Percentiles rank a stretch among this genome's conserved stretches.
Conservation (phyloP, 2,113 vertebrate species). For the Pithys albifrons region DNA sequence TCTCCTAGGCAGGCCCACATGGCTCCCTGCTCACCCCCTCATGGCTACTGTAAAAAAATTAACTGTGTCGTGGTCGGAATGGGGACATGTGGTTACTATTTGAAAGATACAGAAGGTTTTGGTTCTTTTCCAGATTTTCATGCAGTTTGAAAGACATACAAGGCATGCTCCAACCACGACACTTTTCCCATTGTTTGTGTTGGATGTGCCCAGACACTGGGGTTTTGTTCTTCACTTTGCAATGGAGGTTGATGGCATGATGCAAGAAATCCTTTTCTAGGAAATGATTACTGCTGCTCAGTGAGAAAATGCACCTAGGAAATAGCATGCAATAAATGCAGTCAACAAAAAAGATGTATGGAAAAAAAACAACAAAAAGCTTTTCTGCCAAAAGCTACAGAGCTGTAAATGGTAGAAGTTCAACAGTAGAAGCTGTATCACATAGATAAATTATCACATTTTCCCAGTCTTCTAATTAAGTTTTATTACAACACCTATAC, state of each 20-base stretch:
- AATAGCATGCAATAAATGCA: neutral
- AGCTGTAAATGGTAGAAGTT: neutral
- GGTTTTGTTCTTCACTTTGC: neutral
- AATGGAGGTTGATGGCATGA: fast-evolving
- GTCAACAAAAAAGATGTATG: neutral
- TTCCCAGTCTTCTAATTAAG: neutral
- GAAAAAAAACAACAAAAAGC: neutral
- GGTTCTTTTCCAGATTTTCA: neutral
- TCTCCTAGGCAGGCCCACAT: neutral
- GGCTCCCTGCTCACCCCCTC: neutral
- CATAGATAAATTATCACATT: neutral
- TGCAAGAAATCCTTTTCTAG: neutral
- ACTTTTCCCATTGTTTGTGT: neutral
- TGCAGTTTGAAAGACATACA: neutral
- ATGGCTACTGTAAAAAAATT: neutral
- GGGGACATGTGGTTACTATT: neutral
- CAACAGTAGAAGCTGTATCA: neutral
- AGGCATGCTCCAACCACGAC: neutral
- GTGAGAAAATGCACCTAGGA: neutral
- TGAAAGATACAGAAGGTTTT: neutral
- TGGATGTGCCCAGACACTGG: neutral
- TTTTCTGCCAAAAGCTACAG: neutral
- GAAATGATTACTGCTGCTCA: neutral
- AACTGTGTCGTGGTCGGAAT: neutral
- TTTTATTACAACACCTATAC: neutral